Percentiles rank a stretch among this genome's conserved stretches.
phyloP scores from a whole-genome alignment of 23 tunicate species.

The Oikopleura albicans region DNA sequence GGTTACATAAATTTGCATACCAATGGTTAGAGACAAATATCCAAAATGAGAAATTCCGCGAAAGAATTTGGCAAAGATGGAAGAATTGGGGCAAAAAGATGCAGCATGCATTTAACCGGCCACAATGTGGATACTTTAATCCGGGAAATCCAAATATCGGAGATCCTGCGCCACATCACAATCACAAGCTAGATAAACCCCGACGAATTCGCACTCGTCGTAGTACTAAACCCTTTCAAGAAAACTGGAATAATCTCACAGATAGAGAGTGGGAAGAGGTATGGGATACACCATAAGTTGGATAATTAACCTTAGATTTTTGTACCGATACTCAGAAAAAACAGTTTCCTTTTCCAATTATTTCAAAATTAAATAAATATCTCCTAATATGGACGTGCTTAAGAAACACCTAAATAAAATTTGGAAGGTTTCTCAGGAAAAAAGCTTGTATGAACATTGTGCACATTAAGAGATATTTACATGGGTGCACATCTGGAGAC shows the following conservation, averaged over 20 bases:
- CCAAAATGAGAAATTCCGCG: background rate
- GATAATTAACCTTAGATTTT: no score
- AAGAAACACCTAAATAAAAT: no score
- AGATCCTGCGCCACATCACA: background rate
- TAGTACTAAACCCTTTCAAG: background rate
- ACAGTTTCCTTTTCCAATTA: no score
- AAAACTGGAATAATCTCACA: background rate
- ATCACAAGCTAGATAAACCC: background rate
- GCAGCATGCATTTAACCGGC: background rate
- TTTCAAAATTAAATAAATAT: no score
- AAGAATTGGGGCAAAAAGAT: background rate
- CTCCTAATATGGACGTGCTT: no score
- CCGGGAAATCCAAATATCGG: background rate
- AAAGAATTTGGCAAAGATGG: background rate
- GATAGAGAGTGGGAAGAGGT: background rate
- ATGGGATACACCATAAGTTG: no score
- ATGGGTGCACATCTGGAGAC: no score
- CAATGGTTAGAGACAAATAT: background rate
- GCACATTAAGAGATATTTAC: no score
- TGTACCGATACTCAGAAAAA: no score
- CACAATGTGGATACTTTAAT: background rate
- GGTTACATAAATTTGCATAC: background rate
- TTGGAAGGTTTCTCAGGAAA: no score
- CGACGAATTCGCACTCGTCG: background rate
- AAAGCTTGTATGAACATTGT: no score